Base-by-base conservation (phyloP, 2,113 vertebrate species). In the Corydoras sp. region DNA sequence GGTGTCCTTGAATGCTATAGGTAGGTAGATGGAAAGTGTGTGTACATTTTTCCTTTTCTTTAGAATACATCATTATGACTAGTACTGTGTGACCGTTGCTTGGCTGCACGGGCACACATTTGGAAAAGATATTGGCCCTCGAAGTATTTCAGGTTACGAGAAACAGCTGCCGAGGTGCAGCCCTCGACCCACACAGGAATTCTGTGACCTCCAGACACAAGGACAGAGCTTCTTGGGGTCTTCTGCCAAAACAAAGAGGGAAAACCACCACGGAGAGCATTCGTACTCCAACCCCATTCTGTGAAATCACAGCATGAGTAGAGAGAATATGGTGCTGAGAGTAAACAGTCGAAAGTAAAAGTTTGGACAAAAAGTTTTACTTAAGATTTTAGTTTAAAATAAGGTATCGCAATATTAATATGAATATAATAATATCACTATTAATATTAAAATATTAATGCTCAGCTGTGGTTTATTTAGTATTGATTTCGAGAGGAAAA, bases 81-180 rank as follows among this genome's bases (percentile, higher is more conserved):
- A 61, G 54, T 55, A 70, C 63, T 63, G 60, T 73, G 72, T 74
- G 75, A 76, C 81, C 84, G 62, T 77, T 50, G 58, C 49, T 77
- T 80, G 75, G 72, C 80, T 76, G 80, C 63, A 76, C 76, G 77
- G 79, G 73, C 73, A 77, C 74, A 82, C 84, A 87, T 88, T 89
- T 88, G 84, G 86, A 84, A 84, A 86, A 87, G 72, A 87, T 85
- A 88, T 83, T 83, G 83, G 83, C 86, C 86, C 81, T 85, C 84
- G 59, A 86, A 83, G 79, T 79, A 88, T 90, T 89, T 86, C 82
- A 86, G 86, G 82, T 89, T 86, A 88, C 89, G 85, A 89, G 88
- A 88, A 90, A 87, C 88, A 90, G 88, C 89, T 91, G 90, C 85
- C 84, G 73, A 76, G 63, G 68, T 76, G 76, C 75, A 79, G 78